Conservation (phyloP, 2,113 vertebrate species). For the Sphaerodactylus townsendi region DNA sequence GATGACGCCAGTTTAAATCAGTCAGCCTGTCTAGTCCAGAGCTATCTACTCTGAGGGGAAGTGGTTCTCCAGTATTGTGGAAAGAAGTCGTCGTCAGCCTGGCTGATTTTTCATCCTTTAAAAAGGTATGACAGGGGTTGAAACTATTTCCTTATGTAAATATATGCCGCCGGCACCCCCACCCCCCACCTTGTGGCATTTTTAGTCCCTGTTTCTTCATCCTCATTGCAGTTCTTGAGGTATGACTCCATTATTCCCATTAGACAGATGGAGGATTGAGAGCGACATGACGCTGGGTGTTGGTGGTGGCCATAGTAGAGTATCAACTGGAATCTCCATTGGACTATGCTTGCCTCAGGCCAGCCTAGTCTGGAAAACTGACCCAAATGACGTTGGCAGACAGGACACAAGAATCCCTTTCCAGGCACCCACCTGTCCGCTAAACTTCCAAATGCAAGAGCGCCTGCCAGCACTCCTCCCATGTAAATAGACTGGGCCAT, state of each 20-base stretch:
- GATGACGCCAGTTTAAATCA: no score
- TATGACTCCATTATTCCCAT: neutral
- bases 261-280: neutral
- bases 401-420: neutral
- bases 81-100: no score
- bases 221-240: no score
- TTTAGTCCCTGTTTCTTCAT: no score
- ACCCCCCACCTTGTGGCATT: no score
- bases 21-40: no score
- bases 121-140: no score
- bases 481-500: constrained; percentile 80
- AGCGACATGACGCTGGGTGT: neutral
- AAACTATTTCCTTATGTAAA: no score
- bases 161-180: no score
- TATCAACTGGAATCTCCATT: neutral
- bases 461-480: constrained; percentile 77
- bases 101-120: no score
- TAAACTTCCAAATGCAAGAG: constrained; percentile 70
- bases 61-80: no score
- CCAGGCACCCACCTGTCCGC: constrained; percentile 73
- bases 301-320: neutral
- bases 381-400: neutral
- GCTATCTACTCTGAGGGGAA: no score
- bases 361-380: neutral
- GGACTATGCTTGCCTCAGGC: neutral